Evolutionary conservation across 64 coral and sea anemone genomes (phyloP), one percentile per base, ranked within the genome.

Genomic region (Orbicella faveolata): DNA sequence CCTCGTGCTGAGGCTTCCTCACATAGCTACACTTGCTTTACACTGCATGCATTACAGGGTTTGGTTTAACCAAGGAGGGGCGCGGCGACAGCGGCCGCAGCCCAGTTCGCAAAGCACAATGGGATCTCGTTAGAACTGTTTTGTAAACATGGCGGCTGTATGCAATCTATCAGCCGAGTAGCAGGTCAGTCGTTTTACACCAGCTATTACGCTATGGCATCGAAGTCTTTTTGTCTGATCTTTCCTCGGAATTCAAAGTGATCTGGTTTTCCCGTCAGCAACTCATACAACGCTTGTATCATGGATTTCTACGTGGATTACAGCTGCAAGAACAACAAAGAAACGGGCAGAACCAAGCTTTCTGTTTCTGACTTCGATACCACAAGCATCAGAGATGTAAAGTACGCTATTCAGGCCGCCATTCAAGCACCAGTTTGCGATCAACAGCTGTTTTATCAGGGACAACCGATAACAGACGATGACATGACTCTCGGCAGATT

Each of bases 401-500:
- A 94, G 63, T 75, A 61, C 44, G 7, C 20, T 8, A 76, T 94
- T 7, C 77, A 89, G 61, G 74, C 78, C 41, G 59, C 39, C 19
- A 55, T 94, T 57, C 63, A 75, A 23, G 92, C 48, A 6, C 92
- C 92, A 36, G 26, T 84, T 17, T 89, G 92, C 30, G 92, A 94
- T 37, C 92, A 94, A 70, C 83, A 33, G 36, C 59, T 94, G 9
- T 89, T 76, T 20, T 94, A 79, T 44, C 79, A 89, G n/a, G 92
- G 73, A 76, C 61, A 68, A 25, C 57, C 9, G 14, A 9, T 94
- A 16, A 76, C 75, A 78, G 73, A 85, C 59, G 79, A 89, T 59
- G 37, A 44, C 36, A 88, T 88, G 72, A 36, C 44, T 26, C 92
- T 94, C 7, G 73, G 83, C 35, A 73, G 89, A 8, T 89, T 89